Base-by-base conservation (phyloP, 2,888 invertebrate species). In the Automeris io region DNA sequence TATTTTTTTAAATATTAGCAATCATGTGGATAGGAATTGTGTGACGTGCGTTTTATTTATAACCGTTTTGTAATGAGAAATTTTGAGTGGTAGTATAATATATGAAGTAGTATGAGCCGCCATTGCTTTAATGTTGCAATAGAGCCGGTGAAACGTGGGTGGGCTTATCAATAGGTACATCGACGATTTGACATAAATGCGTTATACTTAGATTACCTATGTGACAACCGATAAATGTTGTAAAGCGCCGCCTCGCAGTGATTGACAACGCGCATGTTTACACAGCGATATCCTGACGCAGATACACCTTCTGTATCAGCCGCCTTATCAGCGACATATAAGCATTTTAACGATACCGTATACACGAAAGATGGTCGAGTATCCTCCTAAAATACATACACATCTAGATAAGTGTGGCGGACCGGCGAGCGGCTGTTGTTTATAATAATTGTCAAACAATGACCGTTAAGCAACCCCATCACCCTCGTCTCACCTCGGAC, bases 171-270 rank as follows among this genome's bases (percentile, higher is more conserved):
- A 57, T 60, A 61, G 66, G 62, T 72, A 78, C 70, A 81, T 82
- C 81, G 71, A 55, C 76, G 76, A 82, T 80, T 79, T 81, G 81
- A 83, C 78, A 80, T 76, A 82, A 85, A 83, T 80, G 82, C 78
- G 82, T 81, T 81, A 80, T 77, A 79, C 72, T 74, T 74, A 81
- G 85, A 80, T 82, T 83, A 68, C 63, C 50, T 64, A 75, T 76
- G 72, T 78, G 82, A 77, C 79, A 79, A 75, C 67, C 66, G 85
- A 86, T 86, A 86, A 70, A 74, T 70, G 74, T 78, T 83, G 76
- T 76, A 76, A 85, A 74, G 81, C 59, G 74, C 85, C 85, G 85
- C 83, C 75, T 71, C 58, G 72, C 61, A 55, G 70, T 83, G 83
- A 86, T 81, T 83, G 85, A 85, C 85, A 81, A 66, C 55, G 61